Evolutionary conservation across 2,113 vertebrate species (phyloP).

Genomic region (Gadus macrocephalus): DNA sequence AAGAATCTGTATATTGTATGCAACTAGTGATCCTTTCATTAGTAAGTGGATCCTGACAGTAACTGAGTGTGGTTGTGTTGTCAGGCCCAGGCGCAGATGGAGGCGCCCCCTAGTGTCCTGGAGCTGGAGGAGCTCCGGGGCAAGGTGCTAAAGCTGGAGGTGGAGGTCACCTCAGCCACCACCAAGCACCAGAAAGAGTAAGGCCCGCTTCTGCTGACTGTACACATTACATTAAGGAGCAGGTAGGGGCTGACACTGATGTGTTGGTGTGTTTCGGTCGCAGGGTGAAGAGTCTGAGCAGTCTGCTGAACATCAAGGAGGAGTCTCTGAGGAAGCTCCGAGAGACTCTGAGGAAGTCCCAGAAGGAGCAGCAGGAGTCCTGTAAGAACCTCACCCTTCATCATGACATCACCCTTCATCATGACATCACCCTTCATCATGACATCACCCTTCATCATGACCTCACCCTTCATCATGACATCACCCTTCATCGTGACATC

Average conservation of each 20-base stretch:
- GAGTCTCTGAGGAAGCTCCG: conserved; percentile 75
- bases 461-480: no score
- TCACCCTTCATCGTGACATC: no score
- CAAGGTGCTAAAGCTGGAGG: conserved; percentile 75
- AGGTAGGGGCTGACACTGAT: no score
- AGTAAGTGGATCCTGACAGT: neutral
- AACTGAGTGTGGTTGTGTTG: neutral
- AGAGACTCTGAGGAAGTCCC: conserved; percentile 75
- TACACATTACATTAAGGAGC: no score
- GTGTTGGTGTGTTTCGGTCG: neutral
- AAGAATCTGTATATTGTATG: no score
- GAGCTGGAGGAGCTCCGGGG: conserved; percentile 77
- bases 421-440: no score
- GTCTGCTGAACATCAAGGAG: conserved; percentile 70
- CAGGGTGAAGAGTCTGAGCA: conserved; percentile 65
- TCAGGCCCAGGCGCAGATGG: conserved; percentile 67
- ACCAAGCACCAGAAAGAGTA: conserved; percentile 78
- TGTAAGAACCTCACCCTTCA: conserved; percentile 64
- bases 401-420: no score
- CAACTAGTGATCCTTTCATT: no score
- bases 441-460: no score
- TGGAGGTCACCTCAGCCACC: conserved; percentile 72
- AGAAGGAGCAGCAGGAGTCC: conserved; percentile 75
- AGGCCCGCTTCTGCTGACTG: conserved; percentile 29
- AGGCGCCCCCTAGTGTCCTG: conserved; percentile 63